phyloP scores from a whole-genome alignment of 1,140 invertebrate genomes.

The Euglossa dilemma region DNA sequence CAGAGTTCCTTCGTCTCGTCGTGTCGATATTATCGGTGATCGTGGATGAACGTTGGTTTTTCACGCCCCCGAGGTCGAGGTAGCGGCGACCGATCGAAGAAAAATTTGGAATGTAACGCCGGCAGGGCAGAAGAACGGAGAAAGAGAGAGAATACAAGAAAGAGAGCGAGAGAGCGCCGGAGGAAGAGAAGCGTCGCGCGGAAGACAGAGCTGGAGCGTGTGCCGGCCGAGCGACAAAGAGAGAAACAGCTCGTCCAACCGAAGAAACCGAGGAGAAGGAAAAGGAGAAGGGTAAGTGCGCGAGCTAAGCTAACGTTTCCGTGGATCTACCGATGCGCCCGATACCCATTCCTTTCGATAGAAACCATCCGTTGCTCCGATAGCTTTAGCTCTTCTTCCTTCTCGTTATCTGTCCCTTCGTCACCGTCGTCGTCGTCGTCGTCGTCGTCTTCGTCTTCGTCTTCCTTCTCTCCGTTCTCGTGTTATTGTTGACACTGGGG shows the following conservation, averaged over 20 bases:
- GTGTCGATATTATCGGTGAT: constrained; percentile 34
- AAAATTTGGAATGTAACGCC: constrained; percentile 31
- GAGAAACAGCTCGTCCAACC: constrained; percentile 11
- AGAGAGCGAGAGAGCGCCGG: constrained; percentile 37
- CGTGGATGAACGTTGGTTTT: constrained; percentile 36
- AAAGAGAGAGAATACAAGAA: constrained; percentile 17
- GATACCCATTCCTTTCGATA: constrained; percentile 8
- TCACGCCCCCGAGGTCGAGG: background rate
- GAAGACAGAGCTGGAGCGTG: constrained; percentile 29
- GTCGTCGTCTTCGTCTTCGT: no score
- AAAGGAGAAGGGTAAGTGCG: constrained; percentile 36
- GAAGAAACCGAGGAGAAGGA: constrained; percentile 23
- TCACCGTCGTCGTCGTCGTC: no score
- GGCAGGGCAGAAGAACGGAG: background rate
- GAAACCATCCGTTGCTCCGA: background rate
- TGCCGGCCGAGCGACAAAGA: constrained; percentile 5
- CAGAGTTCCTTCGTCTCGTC: constrained; percentile 14
- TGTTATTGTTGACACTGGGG: constrained; percentile 9
- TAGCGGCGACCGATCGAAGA: constrained; percentile 19
- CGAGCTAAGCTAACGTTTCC: constrained; percentile 36
- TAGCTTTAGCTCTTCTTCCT: background rate
- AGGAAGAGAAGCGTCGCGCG: constrained; percentile 39
- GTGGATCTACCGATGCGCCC: constrained; percentile 32
- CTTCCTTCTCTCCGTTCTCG: background rate
- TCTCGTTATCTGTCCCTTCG: no score